Conservation (phyloP, 1,140 invertebrate species). For the Patella vulgata region DNA sequence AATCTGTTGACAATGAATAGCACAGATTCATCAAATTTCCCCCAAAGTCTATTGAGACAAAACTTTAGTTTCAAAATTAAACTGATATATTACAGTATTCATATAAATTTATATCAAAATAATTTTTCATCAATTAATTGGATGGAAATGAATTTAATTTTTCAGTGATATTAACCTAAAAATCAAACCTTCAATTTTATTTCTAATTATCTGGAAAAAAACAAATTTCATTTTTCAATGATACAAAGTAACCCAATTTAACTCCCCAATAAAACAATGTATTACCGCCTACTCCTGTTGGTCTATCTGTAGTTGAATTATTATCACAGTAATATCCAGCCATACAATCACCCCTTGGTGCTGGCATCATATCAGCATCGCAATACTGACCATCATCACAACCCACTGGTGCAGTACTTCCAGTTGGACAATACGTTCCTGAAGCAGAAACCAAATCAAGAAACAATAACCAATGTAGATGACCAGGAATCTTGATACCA, state of each 20-base stretch:
- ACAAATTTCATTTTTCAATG: too few species aligned
- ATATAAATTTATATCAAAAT: too few species aligned
- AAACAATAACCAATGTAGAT: background rate
- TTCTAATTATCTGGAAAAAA: too few species aligned
- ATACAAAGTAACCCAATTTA: too few species aligned
- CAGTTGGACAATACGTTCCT: conserved; percentile 55
- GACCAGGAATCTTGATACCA: background rate
- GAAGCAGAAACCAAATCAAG: conserved; percentile 4
- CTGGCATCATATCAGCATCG: conserved; percentile 45
- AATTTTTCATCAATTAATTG: too few species aligned
- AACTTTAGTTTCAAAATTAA: background rate
- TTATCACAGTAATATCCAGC: conserved; percentile 56
- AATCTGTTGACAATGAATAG: background rate
- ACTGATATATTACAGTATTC: conserved; percentile 5
- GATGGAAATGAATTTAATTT: too few species aligned
- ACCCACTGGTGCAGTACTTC: conserved; percentile 47
- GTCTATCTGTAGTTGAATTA: conserved; percentile 51
- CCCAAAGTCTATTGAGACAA: background rate
- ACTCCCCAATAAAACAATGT: too few species aligned
- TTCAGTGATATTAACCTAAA: too few species aligned
- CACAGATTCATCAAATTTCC: background rate
- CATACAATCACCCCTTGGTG: conserved; percentile 45
- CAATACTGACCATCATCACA: conserved; percentile 58
- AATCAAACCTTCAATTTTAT: too few species aligned
- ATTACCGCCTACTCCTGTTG: conserved; percentile 55